phyloP scores from a whole-genome alignment of 2,113 vertebrate species.

The Melanotaenia duboulayi region DNA sequence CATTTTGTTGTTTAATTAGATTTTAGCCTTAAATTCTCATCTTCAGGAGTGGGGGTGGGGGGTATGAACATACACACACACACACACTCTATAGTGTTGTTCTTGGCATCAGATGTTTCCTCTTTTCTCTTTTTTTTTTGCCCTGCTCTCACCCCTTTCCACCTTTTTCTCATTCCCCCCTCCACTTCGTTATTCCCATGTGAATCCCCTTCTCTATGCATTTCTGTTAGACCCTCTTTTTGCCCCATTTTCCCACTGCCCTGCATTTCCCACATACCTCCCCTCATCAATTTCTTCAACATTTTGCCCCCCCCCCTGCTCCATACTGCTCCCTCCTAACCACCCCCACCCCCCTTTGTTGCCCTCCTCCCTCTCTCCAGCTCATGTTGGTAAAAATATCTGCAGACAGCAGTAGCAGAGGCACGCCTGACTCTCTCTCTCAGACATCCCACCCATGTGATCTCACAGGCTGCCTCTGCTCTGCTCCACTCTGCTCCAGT shows the following conservation, averaged over 20 bases:
- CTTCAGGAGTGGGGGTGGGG: conserved; percentile 11
- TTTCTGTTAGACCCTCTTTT: conserved; percentile 27
- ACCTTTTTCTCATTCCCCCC: conserved; percentile 30
- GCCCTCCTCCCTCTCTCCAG: conserved; percentile 68
- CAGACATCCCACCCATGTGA: conserved; percentile 97
- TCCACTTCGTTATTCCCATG: conserved; percentile 22
- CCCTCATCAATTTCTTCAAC: conserved; percentile 40
- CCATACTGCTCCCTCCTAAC: conserved; percentile 33
- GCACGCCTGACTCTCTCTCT: conserved; percentile 83
- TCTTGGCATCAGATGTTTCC: conserved; percentile 61
- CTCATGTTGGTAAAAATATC: conserved; percentile 95
- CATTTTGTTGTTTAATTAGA: not conserved
- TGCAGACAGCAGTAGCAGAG: conserved; percentile 91
- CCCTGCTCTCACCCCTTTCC: conserved; percentile 19
- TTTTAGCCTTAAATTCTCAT: not conserved
- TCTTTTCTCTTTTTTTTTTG: conserved; percentile 35
- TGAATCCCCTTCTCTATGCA: conserved; percentile 32
- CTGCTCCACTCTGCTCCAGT: conserved; percentile 83
- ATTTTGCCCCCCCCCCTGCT: conserved; percentile 25
- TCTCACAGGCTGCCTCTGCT: conserved; percentile 89
- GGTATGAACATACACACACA: no score
- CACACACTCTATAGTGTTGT: conserved; percentile 31
- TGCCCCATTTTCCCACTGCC: conserved; percentile 28
- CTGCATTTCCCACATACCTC: conserved; percentile 35
- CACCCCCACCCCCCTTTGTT: not conserved